These are phyloP conservation scores for Dryocosmus kuriphilus DNA, from an alignment of 2,888 invertebrate genomes.

Conservation along the genomic window DNA sequence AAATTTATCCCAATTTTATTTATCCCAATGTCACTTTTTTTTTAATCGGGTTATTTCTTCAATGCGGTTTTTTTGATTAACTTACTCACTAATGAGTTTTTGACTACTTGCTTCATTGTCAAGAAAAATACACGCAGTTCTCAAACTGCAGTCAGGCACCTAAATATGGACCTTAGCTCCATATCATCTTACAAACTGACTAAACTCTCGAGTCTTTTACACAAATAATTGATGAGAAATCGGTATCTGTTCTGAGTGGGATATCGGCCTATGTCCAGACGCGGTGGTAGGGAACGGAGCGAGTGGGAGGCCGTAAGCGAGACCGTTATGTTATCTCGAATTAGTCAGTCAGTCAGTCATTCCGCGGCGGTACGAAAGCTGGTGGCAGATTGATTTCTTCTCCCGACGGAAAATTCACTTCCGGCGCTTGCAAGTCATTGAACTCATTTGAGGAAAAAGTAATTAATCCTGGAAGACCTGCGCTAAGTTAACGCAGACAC, in stretches of 20 bases:
- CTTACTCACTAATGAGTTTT: no score
- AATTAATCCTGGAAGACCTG: conserved; percentile 11
- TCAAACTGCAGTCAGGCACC: not conserved
- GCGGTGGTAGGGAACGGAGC: conserved; percentile 53
- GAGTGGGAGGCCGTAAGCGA: conserved; percentile 71
- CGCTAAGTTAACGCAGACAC: not conserved
- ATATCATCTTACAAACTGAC: not conserved
- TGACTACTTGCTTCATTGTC: no score
- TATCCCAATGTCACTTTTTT: no score
- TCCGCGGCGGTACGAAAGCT: conserved; percentile 57
- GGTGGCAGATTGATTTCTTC: conserved; percentile 37
- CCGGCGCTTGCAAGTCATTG: not conserved
- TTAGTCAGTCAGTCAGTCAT: conserved; percentile 72
- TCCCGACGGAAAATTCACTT: conserved; percentile 39
- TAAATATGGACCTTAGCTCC: not conserved
- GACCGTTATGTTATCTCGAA: conserved; percentile 74
- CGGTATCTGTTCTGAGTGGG: conserved; percentile 31
- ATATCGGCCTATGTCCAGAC: conserved; percentile 37
- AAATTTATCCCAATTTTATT: no score
- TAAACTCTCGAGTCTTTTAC: not conserved
- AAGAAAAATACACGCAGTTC: no score
- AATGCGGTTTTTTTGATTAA: no score
- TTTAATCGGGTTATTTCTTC: no score
- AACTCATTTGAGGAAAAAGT: not conserved
- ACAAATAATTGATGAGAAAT: conserved; percentile 28